phyloP scores from a whole-genome alignment of 2,113 vertebrate genomes.

The Smithornis capensis region DNA sequence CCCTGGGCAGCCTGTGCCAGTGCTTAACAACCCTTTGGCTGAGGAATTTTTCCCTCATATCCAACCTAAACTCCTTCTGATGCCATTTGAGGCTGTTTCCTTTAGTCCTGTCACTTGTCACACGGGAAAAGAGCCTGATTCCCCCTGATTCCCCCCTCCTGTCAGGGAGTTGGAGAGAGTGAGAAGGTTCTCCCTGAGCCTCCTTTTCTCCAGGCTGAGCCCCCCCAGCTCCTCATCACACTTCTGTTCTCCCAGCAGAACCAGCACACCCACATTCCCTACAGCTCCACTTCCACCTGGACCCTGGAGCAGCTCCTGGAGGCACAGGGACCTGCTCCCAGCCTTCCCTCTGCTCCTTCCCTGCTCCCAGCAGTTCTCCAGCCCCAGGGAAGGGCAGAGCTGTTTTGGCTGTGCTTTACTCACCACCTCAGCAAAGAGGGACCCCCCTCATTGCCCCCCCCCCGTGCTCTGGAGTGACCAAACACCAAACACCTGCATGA shows the following conservation, averaged over 20 bases:
- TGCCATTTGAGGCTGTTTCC: not conserved
- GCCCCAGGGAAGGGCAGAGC: not conserved
- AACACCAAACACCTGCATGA: constrained; percentile 28
- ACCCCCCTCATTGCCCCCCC: not conserved
- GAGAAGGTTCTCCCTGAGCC: not conserved
- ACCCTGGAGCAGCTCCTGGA: not conserved
- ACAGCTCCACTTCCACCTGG: not conserved
- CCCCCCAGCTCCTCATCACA: not conserved
- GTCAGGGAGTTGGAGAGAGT: not conserved
- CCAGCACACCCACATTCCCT: not conserved
- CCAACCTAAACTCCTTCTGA: not conserved
- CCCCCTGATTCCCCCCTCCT: not conserved
- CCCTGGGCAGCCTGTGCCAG: not conserved
- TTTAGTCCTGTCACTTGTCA: not conserved
- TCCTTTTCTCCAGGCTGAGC: not conserved
- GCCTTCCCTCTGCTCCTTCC: not conserved
- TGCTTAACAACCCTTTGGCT: not conserved
- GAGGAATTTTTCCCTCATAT: not conserved
- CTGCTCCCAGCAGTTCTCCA: not conserved
- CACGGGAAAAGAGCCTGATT: no score
- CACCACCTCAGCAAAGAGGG: not conserved
- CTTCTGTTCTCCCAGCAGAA: no score
- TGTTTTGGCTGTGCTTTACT: not conserved
- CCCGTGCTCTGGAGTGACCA: not conserved
- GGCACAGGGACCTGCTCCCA: not conserved